Evolutionary conservation across 2,113 vertebrate species (phyloP), one percentile per base, ranked within the genome.

Genomic region (Paedocypris sp.): DNA sequence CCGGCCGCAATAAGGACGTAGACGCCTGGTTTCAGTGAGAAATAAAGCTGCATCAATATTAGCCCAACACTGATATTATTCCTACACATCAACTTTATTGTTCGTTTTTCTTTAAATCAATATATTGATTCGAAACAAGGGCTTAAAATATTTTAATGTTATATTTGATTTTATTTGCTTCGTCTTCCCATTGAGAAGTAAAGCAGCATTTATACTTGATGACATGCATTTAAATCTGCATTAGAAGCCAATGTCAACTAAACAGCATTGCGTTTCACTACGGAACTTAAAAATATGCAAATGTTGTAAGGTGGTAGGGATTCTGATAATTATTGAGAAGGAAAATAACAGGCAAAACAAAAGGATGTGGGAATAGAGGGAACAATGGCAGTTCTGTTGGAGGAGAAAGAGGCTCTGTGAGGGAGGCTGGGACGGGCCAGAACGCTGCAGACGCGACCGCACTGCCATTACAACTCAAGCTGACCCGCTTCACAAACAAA

Each of bases 1-100:
- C 93, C 94, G 0, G 91, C 91, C 33, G 85, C 91, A 25, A 96
- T 89, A 43, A 98, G 84, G 70, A 97, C 89, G 73, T 97, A 97
- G 41, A 97, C 88, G 6, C 92, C 94, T 98, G 41, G 19, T 0
- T 56, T 12, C 26, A 57, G 15, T 51, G 8, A 54, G 26, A 32
- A 6, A 56, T 19, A 38, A 2, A 53, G 13, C 7, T 41, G 4
- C 1, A 41, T 8, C 15, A 1, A 18, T 1, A 7, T 9, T 8
- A n/a, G n/a, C n/a, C n/a, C n/a, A n/a, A n/a, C n/a, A n/a, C n/a
- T n/a, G n/a, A n/a, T n/a, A n/a, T n/a, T n/a, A n/a, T n/a, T n/a
- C n/a, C n/a, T n/a, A n/a, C n/a, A n/a, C n/a, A n/a, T n/a, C n/a
- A n/a, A n/a, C n/a, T n/a, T n/a, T n/a, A n/a, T n/a, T n/a, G n/a